Evolutionary conservation across 2,113 vertebrate genomes (phyloP).

Genomic region (Semnornis frantzii): DNA sequence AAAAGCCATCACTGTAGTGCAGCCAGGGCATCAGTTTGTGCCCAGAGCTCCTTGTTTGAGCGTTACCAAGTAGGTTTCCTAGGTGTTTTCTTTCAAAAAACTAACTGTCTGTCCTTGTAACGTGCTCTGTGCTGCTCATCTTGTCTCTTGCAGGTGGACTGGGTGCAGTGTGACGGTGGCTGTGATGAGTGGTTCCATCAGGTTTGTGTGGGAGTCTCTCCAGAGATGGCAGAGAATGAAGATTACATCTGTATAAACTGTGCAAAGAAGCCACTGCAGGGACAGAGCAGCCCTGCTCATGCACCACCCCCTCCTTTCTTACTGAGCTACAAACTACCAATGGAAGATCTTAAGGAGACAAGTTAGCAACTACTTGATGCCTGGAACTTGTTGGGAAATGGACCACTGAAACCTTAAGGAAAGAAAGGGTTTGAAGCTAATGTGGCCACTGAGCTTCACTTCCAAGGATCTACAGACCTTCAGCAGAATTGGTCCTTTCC

Average conservation of each 20-base stretch:
- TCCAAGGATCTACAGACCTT: slow-evolving; percentile 71
- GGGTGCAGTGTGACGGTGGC: slow-evolving; percentile 98
- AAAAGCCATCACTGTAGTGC: neutral
- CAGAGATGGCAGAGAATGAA: slow-evolving; percentile 98
- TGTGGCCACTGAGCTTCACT: slow-evolving; percentile 65
- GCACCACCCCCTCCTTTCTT: slow-evolving; percentile 76
- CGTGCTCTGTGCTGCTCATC: neutral
- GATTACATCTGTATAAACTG: slow-evolving; percentile 98
- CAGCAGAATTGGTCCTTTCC: slow-evolving; percentile 58
- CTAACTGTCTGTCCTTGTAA: neutral
- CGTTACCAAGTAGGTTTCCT: neutral
- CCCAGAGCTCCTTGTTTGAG: neutral
- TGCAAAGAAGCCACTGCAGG: slow-evolving; percentile 82
- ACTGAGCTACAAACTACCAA: slow-evolving; percentile 78
- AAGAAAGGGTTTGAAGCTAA: slow-evolving; percentile 64
- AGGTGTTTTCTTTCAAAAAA: accelerated
- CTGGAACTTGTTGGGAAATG: slow-evolving; percentile 63
- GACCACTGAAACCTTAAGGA: slow-evolving; percentile 66
- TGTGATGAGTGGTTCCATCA: slow-evolving; percentile 99
- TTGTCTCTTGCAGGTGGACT: slow-evolving; percentile 91
- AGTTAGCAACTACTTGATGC: slow-evolving; percentile 82
- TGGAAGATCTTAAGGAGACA: slow-evolving; percentile 85
- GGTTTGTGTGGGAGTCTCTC: slow-evolving; percentile 95
- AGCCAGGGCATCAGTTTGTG: neutral
- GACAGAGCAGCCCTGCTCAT: slow-evolving; percentile 75